Evolutionary conservation across 2,797 vertebrate species (phyloP).

Genomic region (Bovichtus diacanthus): DNA sequence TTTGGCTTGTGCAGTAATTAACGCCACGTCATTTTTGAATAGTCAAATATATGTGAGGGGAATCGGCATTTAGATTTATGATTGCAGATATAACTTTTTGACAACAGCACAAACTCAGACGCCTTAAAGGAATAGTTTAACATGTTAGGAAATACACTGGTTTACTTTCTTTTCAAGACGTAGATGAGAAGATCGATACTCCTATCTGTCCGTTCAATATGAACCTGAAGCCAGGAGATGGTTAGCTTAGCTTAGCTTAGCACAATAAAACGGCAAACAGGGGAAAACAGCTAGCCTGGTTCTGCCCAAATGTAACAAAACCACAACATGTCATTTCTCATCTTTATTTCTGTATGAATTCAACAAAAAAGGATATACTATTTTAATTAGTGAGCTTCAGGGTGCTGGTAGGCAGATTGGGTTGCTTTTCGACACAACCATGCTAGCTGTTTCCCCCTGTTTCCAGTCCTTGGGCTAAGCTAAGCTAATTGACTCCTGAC

Average conservation of each 20-base stretch:
- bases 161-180: background rate
- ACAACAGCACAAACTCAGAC: background rate
- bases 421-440: background rate
- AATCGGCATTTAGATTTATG: background rate
- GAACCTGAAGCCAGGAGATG: background rate
- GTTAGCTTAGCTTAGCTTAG: background rate
- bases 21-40: background rate
- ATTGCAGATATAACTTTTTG: background rate
- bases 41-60: background rate
- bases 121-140: background rate
- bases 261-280: conserved; percentile 1
- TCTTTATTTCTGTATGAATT: background rate
- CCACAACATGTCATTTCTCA: background rate
- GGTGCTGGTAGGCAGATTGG: background rate
- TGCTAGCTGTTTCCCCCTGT: background rate
- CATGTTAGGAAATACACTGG: background rate
- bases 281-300: background rate
- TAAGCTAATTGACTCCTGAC: background rate
- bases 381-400: background rate
- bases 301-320: background rate
- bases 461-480: background rate
- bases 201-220: background rate
- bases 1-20: conserved; percentile 19
- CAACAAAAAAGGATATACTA: background rate
- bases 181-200: background rate